Conservation (phyloP, 2,797 vertebrate genomes). For the Channallabes apus region DNA sequence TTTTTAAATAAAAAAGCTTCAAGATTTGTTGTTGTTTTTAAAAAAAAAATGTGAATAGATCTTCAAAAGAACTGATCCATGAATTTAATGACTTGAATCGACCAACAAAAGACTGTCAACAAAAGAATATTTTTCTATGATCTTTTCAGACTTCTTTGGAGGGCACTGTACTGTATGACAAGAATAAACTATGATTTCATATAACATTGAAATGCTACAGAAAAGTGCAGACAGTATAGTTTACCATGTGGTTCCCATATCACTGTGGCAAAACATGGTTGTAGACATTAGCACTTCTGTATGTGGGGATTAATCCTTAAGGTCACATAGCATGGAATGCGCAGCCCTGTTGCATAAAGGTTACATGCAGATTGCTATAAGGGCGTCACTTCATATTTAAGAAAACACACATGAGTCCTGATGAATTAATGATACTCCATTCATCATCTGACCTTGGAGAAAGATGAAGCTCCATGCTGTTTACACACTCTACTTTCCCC, state of each 20-base stretch:
- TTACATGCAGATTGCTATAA: conserved; percentile 59
- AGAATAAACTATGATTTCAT: background rate
- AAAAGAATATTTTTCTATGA: background rate
- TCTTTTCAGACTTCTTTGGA: background rate
- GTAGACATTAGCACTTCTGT: background rate
- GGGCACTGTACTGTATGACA: background rate
- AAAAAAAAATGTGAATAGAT: no score
- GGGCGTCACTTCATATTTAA: conserved; percentile 66
- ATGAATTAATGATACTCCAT: conserved; percentile 63
- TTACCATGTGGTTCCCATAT: background rate
- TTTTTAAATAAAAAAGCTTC: no score
- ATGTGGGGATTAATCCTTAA: conserved; percentile 65
- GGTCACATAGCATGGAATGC: conserved; percentile 68
- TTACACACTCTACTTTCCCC: conserved; percentile 65
- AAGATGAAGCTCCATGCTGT: conserved; percentile 55
- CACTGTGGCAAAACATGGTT: background rate
- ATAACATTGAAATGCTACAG: background rate
- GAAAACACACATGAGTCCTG: conserved; percentile 47
- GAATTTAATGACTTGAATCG: no score
- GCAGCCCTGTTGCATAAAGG: conserved; percentile 73
- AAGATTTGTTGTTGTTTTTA: no score
- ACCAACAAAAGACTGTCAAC: no score
- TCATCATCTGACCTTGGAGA: conserved; percentile 71
- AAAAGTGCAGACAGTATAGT: background rate
- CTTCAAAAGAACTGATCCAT: no score